Evolutionary conservation across 2,113 vertebrate genomes (phyloP).

Genomic region (Theristicus caerulescens): DNA sequence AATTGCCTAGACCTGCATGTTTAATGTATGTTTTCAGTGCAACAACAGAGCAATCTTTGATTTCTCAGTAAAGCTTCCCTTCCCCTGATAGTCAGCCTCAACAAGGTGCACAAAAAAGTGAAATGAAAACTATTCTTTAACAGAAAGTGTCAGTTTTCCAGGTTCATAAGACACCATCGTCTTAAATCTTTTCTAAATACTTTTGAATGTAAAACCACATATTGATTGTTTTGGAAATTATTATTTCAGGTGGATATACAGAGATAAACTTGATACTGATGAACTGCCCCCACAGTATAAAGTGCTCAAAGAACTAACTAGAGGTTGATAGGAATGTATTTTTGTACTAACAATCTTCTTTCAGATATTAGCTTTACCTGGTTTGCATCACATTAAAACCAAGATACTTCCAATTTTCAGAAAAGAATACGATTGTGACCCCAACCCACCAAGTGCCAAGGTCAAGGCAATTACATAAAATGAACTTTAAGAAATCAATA

Average conservation of each 20-base stretch:
- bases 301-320: background rate
- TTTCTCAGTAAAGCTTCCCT: background rate
- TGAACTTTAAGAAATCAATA: constrained; percentile 22
- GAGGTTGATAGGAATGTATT: background rate
- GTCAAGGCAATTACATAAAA: constrained; percentile 8
- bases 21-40: background rate
- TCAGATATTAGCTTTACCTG: background rate
- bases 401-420: background rate
- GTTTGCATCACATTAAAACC: background rate
- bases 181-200: background rate
- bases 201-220: background rate
- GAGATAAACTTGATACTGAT: background rate
- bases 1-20: background rate
- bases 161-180: background rate
- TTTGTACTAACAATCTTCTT: background rate
- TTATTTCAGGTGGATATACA: background rate
- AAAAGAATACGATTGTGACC: background rate
- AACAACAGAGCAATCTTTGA: background rate
- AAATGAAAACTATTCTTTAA: background rate
- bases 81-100: background rate
- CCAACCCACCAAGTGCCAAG: background rate
- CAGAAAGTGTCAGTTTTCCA: background rate
- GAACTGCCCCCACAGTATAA: background rate
- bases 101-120: background rate
- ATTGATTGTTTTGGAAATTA: background rate